Conservation (phyloP, 1,140 invertebrate species). For the Scaptodrosophila lebanonensis region DNA sequence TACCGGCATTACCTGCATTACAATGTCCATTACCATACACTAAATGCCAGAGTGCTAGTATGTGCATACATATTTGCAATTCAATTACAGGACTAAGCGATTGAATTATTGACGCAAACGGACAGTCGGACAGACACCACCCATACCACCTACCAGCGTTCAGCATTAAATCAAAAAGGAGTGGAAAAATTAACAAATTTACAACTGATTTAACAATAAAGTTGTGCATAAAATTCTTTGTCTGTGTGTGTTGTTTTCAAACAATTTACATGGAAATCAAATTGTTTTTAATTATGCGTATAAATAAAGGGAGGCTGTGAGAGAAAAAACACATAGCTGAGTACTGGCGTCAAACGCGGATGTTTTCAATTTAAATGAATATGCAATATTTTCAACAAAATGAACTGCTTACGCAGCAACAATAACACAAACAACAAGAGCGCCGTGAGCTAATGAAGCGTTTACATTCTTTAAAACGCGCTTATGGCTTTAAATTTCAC, state of each 20-base stretch:
- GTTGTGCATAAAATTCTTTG: slow-evolving; percentile 17
- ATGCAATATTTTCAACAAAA: slow-evolving; percentile 55
- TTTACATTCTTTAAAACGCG: too few species aligned
- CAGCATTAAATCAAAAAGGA: slow-evolving; percentile 21
- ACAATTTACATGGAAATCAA: slow-evolving; percentile 39
- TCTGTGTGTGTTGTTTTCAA: slow-evolving; percentile 20
- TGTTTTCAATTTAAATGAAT: slow-evolving; percentile 69
- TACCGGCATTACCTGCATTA: too few species aligned
- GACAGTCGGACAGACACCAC: slow-evolving; percentile 25
- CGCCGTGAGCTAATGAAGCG: too few species aligned
- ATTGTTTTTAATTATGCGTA: slow-evolving; percentile 63
- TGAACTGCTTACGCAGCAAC: slow-evolving; percentile 27
- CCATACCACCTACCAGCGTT: too few species aligned
- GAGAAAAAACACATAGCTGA: slow-evolving; percentile 18
- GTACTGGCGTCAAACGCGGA: slow-evolving; percentile 32
- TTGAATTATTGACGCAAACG: slow-evolving; percentile 33
- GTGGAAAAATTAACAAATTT: slow-evolving; percentile 51
- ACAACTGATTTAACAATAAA: slow-evolving; percentile 70
- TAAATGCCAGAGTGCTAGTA: too few species aligned
- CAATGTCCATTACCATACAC: too few species aligned
- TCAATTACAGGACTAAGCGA: slow-evolving; percentile 27
- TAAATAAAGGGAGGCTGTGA: slow-evolving; percentile 28
- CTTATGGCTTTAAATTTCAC: too few species aligned
- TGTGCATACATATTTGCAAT: slow-evolving; percentile 17
- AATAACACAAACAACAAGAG: too few species aligned